Evolutionary conservation across 2,888 invertebrate species (phyloP).

Genomic region (Margaritifera margaritifera): DNA sequence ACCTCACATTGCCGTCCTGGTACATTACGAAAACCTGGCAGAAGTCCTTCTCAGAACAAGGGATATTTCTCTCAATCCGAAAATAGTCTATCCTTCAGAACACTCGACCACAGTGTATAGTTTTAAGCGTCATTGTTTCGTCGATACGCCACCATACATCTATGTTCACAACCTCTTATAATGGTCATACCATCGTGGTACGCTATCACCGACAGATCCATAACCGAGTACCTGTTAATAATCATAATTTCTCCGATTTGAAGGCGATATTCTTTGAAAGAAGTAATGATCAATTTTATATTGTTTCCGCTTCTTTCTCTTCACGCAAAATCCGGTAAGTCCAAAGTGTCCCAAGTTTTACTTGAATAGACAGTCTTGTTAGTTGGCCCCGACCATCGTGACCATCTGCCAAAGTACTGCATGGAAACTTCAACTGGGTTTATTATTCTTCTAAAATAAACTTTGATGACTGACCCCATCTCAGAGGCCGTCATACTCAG

Average conservation of each 20-base stretch:
- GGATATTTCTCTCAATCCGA: slow-evolving; percentile 39
- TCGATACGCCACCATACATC: slow-evolving; percentile 54
- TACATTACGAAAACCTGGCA: slow-evolving; percentile 53
- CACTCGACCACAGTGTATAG: slow-evolving; percentile 18
- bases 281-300: slow-evolving; percentile 30
- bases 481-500: slow-evolving; percentile 43
- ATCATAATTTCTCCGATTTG: too few relatives aligned
- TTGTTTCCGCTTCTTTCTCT: slow-evolving; percentile 31
- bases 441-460: slow-evolving; percentile 1
- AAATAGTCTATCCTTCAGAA: slow-evolving; percentile 38
- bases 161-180: slow-evolving; percentile 44
- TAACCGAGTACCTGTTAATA: too few relatives aligned
- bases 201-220: background rate
- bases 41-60: slow-evolving; percentile 33
- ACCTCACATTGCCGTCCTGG: slow-evolving; percentile 53
- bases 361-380: slow-evolving; percentile 15
- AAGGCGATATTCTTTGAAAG: background rate
- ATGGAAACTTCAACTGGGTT: slow-evolving; percentile 18
- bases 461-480: slow-evolving; percentile 38
- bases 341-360: slow-evolving; percentile 4
- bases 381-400: slow-evolving; percentile 14
- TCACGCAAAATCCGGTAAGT: slow-evolving; percentile 43
- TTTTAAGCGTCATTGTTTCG: slow-evolving; percentile 43
- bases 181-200: slow-evolving; percentile 35
- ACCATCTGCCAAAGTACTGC: slow-evolving; percentile 27